phyloP scores from a whole-genome alignment of 1,140 invertebrate species.

The Drosophila pseudoananassae region DNA sequence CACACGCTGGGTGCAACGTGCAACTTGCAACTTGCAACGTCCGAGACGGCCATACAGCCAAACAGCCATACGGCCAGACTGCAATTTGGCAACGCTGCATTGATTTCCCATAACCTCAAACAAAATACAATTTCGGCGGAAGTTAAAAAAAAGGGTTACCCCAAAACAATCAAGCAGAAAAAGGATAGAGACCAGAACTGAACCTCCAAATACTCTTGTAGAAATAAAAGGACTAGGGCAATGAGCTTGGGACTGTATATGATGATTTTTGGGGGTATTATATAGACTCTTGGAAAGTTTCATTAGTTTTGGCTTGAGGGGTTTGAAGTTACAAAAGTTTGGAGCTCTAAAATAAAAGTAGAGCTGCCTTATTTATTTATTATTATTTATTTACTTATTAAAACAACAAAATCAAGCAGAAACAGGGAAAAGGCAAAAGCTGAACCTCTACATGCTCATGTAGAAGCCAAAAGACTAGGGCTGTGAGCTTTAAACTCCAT shows the following conservation, averaged over 20 bases:
- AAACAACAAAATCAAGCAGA: too few relatives aligned
- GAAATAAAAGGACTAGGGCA: not conserved
- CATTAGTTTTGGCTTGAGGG: not conserved
- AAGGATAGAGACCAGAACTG: not conserved
- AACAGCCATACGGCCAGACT: constrained; percentile 46
- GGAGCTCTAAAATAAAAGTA: too few relatives aligned
- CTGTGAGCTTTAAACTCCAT: not conserved
- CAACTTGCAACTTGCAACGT: constrained; percentile 43
- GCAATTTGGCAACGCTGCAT: constrained; percentile 72
- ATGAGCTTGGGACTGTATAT: too few relatives aligned
- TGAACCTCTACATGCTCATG: not conserved
- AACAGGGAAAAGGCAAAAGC: not conserved
- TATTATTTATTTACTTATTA: too few relatives aligned
- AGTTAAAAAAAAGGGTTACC: constrained; percentile 4
- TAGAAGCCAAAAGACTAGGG: not conserved
- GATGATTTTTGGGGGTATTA: not conserved
- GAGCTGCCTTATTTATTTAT: too few relatives aligned
- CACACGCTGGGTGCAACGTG: constrained; percentile 51
- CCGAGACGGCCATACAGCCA: constrained; percentile 11
- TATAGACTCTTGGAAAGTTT: not conserved
- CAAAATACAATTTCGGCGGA: not conserved
- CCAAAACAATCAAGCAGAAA: not conserved
- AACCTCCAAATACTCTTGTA: not conserved
- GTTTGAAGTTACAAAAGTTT: too few relatives aligned
- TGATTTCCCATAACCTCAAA: constrained; percentile 33